Base-by-base conservation (phyloP, 2,797 vertebrate species). In the Furcifer pardalis region DNA sequence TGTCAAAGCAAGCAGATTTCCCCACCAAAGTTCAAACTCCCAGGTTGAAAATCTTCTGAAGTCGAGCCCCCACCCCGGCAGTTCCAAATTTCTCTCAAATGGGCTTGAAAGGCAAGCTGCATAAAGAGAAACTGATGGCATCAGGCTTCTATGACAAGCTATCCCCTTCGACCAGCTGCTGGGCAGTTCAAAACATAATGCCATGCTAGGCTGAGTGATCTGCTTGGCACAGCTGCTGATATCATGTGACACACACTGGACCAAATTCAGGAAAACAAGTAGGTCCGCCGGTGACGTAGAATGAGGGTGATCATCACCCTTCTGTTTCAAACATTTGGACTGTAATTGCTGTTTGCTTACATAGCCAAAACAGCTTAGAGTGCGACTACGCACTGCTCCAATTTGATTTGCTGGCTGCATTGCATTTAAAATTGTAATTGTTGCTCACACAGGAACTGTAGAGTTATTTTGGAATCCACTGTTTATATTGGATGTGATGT, bases 71-170 rank as follows among this genome's bases (percentile, higher is more conserved):
- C 72, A n/a, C n/a, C n/a, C n/a, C n/a, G n/a, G n/a, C 49, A n/a
- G 52, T 60, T 83, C 7, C 15, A 6, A 79, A 25, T 88, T 9
- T 69, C 86, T 59, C 35, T 75, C 60, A 5, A 78, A 17, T 9
- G 19, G 42, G 63, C 42, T 71, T 74, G 63, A 79, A 56, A 84
- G 62, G 72, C 69, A 49, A 85, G 69, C 40, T 40, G 27, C 9
- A 40, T 66, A 77, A 78, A 80, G 79, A 83, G 69, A 56, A 81
- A 56, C 32, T 74, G 76, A 85, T 86, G 62, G 25, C 42, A 69
- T 78, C 77, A 32, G 78, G 37, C 72, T 56, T 87, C 83, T 79
- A 73, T 86, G 82, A 85, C 90, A 88, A 73, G 5, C 63, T 77
- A 1, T 32, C 40, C 76, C 81, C 82, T 59, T 60, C 52, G 52